Conservation (phyloP, 1,140 invertebrate genomes). For the Apis laboriosa region DNA sequence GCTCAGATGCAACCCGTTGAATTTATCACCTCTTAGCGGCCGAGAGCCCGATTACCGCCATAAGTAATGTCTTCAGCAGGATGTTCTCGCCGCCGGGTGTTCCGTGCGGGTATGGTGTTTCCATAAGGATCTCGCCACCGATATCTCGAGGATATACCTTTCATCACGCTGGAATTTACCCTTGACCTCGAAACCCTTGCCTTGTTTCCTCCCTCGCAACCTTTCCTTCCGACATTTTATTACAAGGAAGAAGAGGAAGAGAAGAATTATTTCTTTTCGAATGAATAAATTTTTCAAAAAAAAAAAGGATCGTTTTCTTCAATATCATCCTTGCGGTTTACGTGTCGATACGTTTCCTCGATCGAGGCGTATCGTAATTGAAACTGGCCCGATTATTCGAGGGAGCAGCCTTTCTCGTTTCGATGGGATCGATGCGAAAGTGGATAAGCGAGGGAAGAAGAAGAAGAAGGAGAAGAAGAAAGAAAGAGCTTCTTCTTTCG, state of each 20-base stretch:
- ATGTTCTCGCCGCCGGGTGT: conserved; percentile 47
- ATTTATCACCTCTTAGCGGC: conserved; percentile 70
- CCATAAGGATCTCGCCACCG: conserved; percentile 38
- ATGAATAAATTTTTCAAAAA: too few relatives aligned
- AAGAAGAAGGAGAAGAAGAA: too few relatives aligned
- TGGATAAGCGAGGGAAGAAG: neutral
- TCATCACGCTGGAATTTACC: conserved; percentile 28
- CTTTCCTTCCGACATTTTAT: neutral
- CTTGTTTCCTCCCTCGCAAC: neutral
- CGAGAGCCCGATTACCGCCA: conserved; percentile 55
- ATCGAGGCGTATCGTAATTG: neutral
- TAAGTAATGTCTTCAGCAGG: conserved; percentile 70
- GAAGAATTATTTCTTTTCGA: neutral
- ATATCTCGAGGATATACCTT: conserved; percentile 46
- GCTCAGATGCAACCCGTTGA: conserved; percentile 65
- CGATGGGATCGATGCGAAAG: conserved; percentile 12
- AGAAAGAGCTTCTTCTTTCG: neutral
- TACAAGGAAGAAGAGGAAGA: too few relatives aligned
- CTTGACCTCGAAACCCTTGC: conserved; percentile 23
- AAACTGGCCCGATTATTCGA: conserved; percentile 10
- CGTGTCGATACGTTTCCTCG: neutral
- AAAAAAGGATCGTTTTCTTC: neutral
- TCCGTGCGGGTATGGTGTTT: conserved; percentile 45
- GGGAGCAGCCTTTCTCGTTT: neutral
- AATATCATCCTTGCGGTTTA: conserved; percentile 1